Evolutionary conservation across 2,888 invertebrate species (phyloP).

Genomic region (Bugulina stolonifera): DNA sequence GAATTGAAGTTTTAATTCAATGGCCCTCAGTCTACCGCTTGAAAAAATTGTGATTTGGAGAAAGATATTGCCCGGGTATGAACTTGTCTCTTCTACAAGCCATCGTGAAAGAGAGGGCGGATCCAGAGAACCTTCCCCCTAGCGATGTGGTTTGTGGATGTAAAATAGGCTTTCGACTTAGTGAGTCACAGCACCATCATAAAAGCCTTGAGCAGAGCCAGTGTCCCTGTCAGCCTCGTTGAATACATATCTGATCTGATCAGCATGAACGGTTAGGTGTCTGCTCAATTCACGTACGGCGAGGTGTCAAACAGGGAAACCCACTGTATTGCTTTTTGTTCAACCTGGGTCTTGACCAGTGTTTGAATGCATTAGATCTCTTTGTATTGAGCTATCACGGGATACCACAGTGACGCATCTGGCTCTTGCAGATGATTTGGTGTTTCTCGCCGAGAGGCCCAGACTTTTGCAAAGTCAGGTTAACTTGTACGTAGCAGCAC

Average conservation of each 20-base stretch:
- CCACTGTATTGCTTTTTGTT: constrained; percentile 13
- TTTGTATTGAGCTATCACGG: background rate
- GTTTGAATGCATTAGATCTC: background rate
- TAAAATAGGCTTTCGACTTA: constrained; percentile 8
- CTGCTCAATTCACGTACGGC: background rate
- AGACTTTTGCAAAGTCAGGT: background rate
- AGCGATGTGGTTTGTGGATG: background rate
- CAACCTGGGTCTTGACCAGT: constrained; percentile 9
- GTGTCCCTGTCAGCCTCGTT: background rate
- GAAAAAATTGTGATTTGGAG: too few relatives aligned
- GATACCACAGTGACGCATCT: background rate
- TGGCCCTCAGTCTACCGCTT: too few relatives aligned
- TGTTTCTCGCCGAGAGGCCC: constrained; percentile 5
- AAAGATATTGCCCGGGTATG: too few relatives aligned
- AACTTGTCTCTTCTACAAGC: background rate
- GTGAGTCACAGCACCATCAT: background rate
- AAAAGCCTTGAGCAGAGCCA: background rate
- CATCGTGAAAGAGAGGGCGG: background rate
- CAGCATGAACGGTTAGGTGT: background rate
- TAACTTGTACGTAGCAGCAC: background rate
- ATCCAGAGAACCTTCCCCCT: background rate
- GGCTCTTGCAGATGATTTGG: constrained; percentile 10
- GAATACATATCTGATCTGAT: background rate
- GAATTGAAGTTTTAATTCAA: too few relatives aligned
- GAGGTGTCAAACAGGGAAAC: constrained; percentile 14